phyloP scores from a whole-genome alignment of 1,140 invertebrate species.

The Panagrolaimus sp. region DNA sequence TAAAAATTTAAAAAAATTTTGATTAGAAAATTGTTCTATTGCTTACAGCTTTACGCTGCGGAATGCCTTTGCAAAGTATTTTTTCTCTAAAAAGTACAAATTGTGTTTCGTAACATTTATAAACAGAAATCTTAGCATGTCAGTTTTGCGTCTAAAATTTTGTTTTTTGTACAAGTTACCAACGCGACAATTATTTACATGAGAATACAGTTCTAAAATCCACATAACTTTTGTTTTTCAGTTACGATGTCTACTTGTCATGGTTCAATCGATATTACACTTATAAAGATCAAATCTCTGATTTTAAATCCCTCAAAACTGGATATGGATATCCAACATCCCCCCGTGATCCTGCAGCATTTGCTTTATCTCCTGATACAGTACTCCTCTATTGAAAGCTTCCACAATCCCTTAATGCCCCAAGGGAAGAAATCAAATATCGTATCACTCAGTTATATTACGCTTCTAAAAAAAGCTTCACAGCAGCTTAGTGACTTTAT shows the following conservation, averaged over 20 bases:
- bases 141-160: too few species aligned
- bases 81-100: too few species aligned
- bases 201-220: too few species aligned
- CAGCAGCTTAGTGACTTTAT: conserved; percentile 30
- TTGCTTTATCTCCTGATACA: conserved; percentile 50
- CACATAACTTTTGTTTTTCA: too few species aligned
- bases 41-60: too few species aligned
- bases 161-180: too few species aligned
- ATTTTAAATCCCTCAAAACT: conserved; percentile 41
- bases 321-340: conserved; percentile 53
- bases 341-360: conserved; percentile 43
- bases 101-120: too few species aligned
- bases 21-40: too few species aligned
- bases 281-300: conserved; percentile 33
- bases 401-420: conserved; percentile 50
- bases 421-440: conserved; percentile 51
- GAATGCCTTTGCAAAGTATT: too few species aligned
- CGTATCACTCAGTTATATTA: conserved; percentile 34
- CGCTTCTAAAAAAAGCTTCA: conserved; percentile 28
- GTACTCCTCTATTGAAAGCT: conserved; percentile 52
- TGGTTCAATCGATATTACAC: conserved; percentile 56
- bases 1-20: too few species aligned
- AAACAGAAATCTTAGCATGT: too few species aligned
- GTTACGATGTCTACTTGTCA: conserved; percentile 49
- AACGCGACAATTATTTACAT: too few species aligned